These are phyloP conservation scores for Ammodytes marinus DNA, from an alignment of 2,113 vertebrate genomes.

Conservation along the genomic window DNA sequence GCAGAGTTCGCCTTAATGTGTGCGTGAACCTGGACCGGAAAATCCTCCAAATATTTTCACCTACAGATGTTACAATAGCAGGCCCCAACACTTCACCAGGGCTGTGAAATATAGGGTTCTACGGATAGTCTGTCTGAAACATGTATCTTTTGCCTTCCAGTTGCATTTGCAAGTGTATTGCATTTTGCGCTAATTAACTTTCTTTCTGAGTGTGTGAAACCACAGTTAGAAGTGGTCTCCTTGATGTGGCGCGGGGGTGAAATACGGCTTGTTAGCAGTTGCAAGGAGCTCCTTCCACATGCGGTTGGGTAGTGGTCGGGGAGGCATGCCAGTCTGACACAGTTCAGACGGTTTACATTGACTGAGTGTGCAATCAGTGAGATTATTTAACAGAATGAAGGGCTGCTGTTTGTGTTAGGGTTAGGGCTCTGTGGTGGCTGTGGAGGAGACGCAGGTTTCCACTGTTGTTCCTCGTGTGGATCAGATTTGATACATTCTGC, in stretches of 20 bases:
- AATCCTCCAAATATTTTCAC: conserved; percentile 10
- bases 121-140: neutral
- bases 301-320: conserved; percentile 69
- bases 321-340: conserved; percentile 72
- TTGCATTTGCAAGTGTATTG: conserved; percentile 40
- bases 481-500: neutral
- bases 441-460: conserved; percentile 20
- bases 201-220: conserved; percentile 80
- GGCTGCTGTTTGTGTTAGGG: conserved; percentile 57
- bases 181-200: conserved; percentile 62
- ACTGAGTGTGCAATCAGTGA: conserved; percentile 62
- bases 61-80: conserved; percentile 8
- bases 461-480: conserved; percentile 42
- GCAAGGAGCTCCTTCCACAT: conserved; percentile 72
- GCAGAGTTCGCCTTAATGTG: conserved; percentile 24
- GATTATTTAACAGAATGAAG: conserved; percentile 60
- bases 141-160: neutral
- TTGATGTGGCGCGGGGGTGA: conserved; percentile 73
- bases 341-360: conserved; percentile 70
- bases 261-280: conserved; percentile 73
- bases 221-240: conserved; percentile 65
- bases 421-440: conserved; percentile 30
- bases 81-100: neutral
- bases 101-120: conserved; percentile 1
- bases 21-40: conserved; percentile 40